Evolutionary conservation across 2,113 vertebrate species (phyloP).

Genomic region (Pangasianodon gigas): DNA sequence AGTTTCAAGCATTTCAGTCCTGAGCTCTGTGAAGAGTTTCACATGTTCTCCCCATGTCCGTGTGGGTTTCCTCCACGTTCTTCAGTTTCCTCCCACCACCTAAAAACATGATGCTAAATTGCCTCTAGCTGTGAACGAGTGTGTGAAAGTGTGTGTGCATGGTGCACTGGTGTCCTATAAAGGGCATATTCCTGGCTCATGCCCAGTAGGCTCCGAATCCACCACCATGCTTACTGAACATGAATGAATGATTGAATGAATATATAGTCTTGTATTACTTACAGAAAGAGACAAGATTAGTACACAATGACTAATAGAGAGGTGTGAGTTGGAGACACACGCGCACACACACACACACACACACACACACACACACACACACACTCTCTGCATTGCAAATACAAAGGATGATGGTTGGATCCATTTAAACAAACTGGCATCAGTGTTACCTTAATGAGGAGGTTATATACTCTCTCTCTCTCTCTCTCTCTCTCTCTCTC

Average conservation of each 20-base stretch:
- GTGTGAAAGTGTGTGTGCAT: not conserved
- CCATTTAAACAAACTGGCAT: conserved; percentile 70
- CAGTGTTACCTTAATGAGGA: conserved; percentile 72
- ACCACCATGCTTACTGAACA: not conserved
- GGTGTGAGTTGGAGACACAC: not conserved
- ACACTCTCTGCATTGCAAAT: not conserved
- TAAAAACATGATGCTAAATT: not conserved
- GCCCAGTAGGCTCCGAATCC: not conserved
- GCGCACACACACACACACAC: conserved; percentile 16
- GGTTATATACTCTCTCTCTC: conserved; percentile 45
- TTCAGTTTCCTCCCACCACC: not conserved
- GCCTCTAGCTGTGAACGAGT: no score
- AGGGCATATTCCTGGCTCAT: not conserved
- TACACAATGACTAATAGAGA: not conserved
- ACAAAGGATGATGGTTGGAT: conserved; percentile 22
- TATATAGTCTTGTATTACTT: not conserved
- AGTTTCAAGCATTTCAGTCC: not conserved
- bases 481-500: conserved; percentile 8
- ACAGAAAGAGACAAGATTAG: not conserved
- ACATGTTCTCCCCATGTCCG: not conserved
- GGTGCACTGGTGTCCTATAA: not conserved
- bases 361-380: not conserved
- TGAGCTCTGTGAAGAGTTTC: not conserved
- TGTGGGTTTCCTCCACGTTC: not conserved
- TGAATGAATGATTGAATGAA: not conserved